Base-by-base conservation (phyloP, 92 coral and sea anemone genomes). In the Umimayanthus kanabou region DNA sequence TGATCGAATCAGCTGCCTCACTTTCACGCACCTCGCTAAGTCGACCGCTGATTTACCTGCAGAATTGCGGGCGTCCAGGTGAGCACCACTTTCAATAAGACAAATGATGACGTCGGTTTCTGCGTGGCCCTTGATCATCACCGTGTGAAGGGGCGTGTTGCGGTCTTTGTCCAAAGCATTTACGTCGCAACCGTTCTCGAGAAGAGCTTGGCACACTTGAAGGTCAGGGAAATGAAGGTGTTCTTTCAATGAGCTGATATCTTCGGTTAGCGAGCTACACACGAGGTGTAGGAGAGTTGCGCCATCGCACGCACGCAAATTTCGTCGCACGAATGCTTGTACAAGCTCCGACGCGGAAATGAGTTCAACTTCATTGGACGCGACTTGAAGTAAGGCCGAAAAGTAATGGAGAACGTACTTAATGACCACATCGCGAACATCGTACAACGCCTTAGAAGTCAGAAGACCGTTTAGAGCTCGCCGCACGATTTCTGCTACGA, bases 141-240 rank as follows among this genome's bases (percentile, higher is more conserved):
- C 83, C 39, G 88, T 85, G 85, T 94, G 96, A 42, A 94, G 88
- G 9, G 94, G 92, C 22, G 95, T 94, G 89, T 90, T 94, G 15
- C 93, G 84, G 6, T 88, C 89, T 42, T 85, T 82, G 69, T 94
- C 96, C 18, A 90, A 45, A 2, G 92, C 89, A 28, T 90, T 89
- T 8, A 90, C 77, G 29, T 94, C 91, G 20, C 89, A 82, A 69
- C 96, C 96, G 83, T 89, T 88, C 73, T 94, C 94, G 37, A 94
- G 87, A 55, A 94, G 92, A 43, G 88, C 89, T 57, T 90, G 92
- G 43, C 95, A 90, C 18, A 94, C 91, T 16, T 88, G 89, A 33
- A 88, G 90, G 80, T 88, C 90, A 29, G 96, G 96, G 73, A 94
- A 94, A 55, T 94, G 96, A 28, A 94, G 95, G 76, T 94, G 96